Evolutionary conservation across 2,888 invertebrate species (phyloP).

Genomic region (Polyommatus icarus): DNA sequence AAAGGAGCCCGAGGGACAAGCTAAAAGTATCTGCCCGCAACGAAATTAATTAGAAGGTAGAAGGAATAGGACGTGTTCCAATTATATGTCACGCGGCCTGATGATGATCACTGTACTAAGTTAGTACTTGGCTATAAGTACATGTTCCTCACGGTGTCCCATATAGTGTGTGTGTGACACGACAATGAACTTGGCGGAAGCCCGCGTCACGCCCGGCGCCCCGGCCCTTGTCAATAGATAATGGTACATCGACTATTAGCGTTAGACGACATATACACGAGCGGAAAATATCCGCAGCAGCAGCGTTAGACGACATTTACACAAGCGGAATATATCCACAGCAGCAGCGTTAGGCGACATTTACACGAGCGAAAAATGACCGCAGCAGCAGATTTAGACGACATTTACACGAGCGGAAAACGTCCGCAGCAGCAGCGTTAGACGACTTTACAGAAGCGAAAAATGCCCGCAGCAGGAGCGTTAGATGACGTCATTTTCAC

Average conservation of each 20-base stretch:
- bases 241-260: constrained; percentile 39
- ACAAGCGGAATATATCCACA: neutral
- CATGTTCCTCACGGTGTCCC: constrained; percentile 38
- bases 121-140: constrained; percentile 19
- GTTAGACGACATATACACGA: constrained; percentile 5
- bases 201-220: constrained; percentile 72
- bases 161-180: constrained; percentile 48
- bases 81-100: neutral
- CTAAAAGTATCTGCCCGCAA: too few species aligned
- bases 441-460: too few species aligned
- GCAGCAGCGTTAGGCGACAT: neutral
- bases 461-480: neutral
- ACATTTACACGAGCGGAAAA: neutral
- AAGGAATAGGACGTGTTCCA: neutral
- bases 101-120: neutral
- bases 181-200: constrained; percentile 79
- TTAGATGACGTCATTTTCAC: constrained; percentile 1
- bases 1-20: too few species aligned
- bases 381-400: neutral
- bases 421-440: too few species aligned
- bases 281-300: neutral
- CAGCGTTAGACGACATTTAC: constrained; percentile 6
- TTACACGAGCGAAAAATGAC: too few species aligned
- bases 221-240: constrained; percentile 53
- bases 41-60: too few species aligned